Evolutionary conservation across 2,113 vertebrate genomes (phyloP).

Genomic region (Nesoenas mayeri): DNA sequence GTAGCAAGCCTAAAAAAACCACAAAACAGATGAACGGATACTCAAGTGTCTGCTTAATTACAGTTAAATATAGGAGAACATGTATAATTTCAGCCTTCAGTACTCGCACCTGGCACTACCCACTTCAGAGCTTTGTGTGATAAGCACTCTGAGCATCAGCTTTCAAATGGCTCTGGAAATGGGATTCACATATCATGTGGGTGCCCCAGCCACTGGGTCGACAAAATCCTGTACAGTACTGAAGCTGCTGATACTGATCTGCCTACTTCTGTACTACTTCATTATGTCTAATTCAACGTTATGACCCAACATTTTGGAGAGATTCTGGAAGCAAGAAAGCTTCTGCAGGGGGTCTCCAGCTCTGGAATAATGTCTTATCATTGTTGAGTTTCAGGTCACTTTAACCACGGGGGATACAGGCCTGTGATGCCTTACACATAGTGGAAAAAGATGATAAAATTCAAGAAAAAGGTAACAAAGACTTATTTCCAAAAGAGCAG

Average conservation of each 20-base stretch:
- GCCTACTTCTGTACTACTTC: background rate
- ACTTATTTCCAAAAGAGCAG: background rate
- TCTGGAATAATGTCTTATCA: background rate
- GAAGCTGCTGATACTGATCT: background rate
- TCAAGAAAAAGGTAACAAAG: background rate
- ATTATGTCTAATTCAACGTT: background rate
- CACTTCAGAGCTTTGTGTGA: background rate
- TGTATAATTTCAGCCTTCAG: slow-evolving; percentile 14
- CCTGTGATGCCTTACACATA: background rate
- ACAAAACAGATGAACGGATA: background rate
- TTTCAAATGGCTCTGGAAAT: background rate
- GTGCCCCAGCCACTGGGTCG: background rate
- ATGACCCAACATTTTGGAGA: background rate
- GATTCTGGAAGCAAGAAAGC: background rate
- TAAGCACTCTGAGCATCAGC: background rate
- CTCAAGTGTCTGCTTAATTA: slow-evolving; percentile 22
- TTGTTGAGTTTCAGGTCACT: background rate
- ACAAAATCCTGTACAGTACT: background rate
- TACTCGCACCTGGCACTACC: background rate
- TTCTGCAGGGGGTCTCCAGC: background rate
- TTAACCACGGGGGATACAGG: background rate
- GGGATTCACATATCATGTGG: background rate
- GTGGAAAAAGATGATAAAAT: background rate
- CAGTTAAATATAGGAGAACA: slow-evolving; percentile 16
- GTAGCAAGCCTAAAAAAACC: background rate